Evolutionary conservation across 2,888 invertebrate genomes (phyloP).

Genomic region (Diploptera punctata): DNA sequence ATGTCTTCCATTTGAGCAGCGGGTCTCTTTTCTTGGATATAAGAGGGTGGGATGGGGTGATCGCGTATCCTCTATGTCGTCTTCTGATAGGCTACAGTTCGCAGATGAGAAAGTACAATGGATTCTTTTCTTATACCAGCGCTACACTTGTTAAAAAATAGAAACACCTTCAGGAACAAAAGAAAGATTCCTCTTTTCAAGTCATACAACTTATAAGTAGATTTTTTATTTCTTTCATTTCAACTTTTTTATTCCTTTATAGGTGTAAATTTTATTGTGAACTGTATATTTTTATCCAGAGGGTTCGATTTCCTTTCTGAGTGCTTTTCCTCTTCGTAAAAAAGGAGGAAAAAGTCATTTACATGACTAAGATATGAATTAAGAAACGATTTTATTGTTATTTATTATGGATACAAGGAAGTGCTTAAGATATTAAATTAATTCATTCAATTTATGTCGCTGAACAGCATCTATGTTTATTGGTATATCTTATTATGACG

Average conservation of each 20-base stretch:
- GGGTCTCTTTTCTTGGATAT: not conserved
- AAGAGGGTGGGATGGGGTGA: not conserved
- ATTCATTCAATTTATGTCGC: no score
- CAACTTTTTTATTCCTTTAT: no score
- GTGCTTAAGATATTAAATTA: no score
- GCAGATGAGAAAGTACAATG: slow-evolving; percentile 18
- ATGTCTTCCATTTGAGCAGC: not conserved
- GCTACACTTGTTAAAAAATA: not conserved
- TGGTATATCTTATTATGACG: no score
- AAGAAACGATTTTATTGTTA: no score
- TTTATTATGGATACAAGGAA: no score
- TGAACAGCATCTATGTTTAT: no score
- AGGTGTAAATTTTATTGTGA: slow-evolving; percentile 4
- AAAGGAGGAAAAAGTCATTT: no score
- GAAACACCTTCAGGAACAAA: not conserved
- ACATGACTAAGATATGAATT: no score
- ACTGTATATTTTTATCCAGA: not conserved
- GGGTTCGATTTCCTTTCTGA: no score
- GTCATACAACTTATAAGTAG: not conserved
- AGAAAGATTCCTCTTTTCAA: not conserved
- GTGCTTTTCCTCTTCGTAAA: no score
- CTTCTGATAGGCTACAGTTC: slow-evolving; percentile 4
- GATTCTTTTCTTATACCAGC: not conserved
- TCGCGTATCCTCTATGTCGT: not conserved
- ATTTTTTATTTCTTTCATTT: not conserved